A percentile compares a stretch with the other conserved stretches of the same genome.
Conservation (phyloP, 1,140 invertebrate species). For the Drosophila takahashii region DNA sequence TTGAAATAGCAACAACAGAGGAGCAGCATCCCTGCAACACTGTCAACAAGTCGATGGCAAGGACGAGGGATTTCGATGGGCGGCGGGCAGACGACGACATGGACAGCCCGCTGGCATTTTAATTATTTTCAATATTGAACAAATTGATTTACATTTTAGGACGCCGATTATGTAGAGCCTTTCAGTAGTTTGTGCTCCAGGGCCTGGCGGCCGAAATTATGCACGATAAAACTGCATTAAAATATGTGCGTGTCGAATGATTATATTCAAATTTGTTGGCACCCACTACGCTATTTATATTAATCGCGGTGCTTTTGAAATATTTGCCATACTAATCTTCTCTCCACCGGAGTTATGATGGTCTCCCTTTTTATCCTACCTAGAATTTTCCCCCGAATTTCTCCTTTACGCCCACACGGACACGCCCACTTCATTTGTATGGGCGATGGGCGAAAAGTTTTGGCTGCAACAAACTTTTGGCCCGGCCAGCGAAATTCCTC, state of each 20-base stretch:
- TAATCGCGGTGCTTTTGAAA: constrained; percentile 66
- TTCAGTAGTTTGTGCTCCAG: constrained; percentile 35
- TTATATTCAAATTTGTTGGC: constrained; percentile 74
- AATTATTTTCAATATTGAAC: constrained; percentile 84
- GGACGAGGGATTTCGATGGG: not conserved
- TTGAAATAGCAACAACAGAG: constrained; percentile 59
- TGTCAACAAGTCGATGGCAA: constrained; percentile 59
- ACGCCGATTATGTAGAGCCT: constrained; percentile 71
- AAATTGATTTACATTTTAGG: constrained; percentile 82
- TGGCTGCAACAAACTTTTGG: constrained; percentile 67
- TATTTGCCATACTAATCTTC: constrained; percentile 71
- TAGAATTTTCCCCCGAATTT: not conserved
- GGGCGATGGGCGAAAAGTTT: constrained; percentile 57
- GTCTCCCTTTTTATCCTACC: not conserved
- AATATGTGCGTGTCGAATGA: constrained; percentile 62
- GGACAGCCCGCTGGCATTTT: constrained; percentile 69
- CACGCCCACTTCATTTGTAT: constrained; percentile 67
- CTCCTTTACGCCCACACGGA: not conserved
- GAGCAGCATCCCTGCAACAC: constrained; percentile 24
- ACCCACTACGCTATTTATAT: constrained; percentile 62
- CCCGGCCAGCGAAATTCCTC: constrained; percentile 65
- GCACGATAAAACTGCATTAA: constrained; percentile 75
- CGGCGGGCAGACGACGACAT: not conserved
- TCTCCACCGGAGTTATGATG: constrained; percentile 6
- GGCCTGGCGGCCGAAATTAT: constrained; percentile 52